Percentiles rank a stretch among this genome's conserved stretches.
These are phyloP conservation scores for Cheilosia vulpina DNA, from an alignment of 2,888 invertebrate genomes.

Conservation along the genomic window DNA sequence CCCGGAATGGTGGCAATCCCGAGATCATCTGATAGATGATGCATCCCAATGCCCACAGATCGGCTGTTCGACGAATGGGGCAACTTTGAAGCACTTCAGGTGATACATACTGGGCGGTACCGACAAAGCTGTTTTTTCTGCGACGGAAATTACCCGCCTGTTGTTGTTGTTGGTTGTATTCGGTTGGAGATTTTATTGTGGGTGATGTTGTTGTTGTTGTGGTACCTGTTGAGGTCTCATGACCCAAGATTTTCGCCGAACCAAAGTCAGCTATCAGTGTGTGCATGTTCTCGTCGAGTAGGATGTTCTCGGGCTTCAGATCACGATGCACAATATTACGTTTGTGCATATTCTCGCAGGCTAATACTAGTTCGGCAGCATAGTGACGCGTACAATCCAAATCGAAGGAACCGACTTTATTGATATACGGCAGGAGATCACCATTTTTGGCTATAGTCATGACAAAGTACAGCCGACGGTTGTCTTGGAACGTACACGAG, in stretches of 20 bases:
- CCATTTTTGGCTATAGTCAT: slow-evolving; percentile 97
- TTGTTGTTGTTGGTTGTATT: slow-evolving; percentile 23
- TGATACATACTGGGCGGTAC: slow-evolving; percentile 99
- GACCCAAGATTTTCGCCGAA: slow-evolving; percentile 92
- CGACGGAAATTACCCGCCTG: slow-evolving; percentile 77
- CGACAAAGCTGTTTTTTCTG: slow-evolving; percentile 95
- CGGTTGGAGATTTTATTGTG: slow-evolving; percentile 45
- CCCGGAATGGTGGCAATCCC: slow-evolving; percentile 95
- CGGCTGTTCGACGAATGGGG: slow-evolving; percentile 90
- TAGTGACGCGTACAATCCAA: slow-evolving; percentile 96
- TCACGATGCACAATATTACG: slow-evolving; percentile 97
- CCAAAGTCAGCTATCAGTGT: slow-evolving; percentile 98
- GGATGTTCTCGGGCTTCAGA: slow-evolving; percentile 98
- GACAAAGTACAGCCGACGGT: slow-evolving; percentile 96
- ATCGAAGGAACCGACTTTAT: slow-evolving; percentile 95
- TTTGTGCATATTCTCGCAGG: slow-evolving; percentile 95
- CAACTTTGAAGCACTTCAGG: slow-evolving; percentile 96
- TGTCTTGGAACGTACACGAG: slow-evolving; percentile 98
- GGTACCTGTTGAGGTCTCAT: slow-evolving; percentile 61
- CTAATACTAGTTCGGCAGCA: slow-evolving; percentile 95
- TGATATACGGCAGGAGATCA: slow-evolving; percentile 95
- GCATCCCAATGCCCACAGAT: slow-evolving; percentile 99
- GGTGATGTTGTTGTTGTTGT: slow-evolving; percentile 45
- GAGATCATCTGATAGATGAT: slow-evolving; percentile 98
- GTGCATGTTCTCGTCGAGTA: slow-evolving; percentile 98